A percentile compares a stretch with the other conserved stretches of the same genome.
Evolutionary conservation across 1,140 invertebrate species (phyloP).

Genomic region (Samia ricini): DNA sequence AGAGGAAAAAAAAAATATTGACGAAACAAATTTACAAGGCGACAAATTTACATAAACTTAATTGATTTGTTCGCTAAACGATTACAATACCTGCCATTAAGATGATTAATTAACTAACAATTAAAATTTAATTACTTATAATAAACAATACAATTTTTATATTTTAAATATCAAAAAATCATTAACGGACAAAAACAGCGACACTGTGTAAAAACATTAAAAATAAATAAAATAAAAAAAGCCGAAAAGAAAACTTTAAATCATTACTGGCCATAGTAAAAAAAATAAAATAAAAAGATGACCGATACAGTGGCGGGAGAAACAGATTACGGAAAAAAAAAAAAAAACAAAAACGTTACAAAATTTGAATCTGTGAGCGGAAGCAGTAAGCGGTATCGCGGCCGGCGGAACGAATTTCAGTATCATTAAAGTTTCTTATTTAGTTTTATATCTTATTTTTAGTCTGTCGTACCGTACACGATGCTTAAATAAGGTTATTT

Average conservation of each 20-base stretch:
- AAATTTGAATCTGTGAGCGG: slow-evolving; percentile 3
- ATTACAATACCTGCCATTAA: too few species aligned
- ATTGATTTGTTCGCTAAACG: neutral
- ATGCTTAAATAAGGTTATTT: neutral
- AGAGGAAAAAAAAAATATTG: too few species aligned
- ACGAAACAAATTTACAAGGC: too few species aligned
- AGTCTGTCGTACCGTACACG: neutral
- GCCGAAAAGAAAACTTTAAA: slow-evolving; percentile 3
- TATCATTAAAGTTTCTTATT: slow-evolving; percentile 12
- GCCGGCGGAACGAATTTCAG: slow-evolving; percentile 8
- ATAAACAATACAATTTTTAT: too few species aligned
- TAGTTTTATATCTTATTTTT: slow-evolving; percentile 9
- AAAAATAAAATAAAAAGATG: neutral
- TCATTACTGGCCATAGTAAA: neutral
- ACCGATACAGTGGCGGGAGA: slow-evolving; percentile 4
- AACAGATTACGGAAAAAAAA: slow-evolving; percentile 6
- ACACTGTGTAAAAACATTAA: neutral
- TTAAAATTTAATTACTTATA: too few species aligned
- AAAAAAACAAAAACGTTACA: neutral
- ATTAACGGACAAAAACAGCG: neutral
- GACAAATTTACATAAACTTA: neutral
- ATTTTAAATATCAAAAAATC: too few species aligned
- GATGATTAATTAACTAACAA: too few species aligned
- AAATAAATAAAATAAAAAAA: neutral
- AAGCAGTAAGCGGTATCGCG: slow-evolving; percentile 6